phyloP scores from a whole-genome alignment of 2,888 invertebrate genomes.

The Acronicta leporina region DNA sequence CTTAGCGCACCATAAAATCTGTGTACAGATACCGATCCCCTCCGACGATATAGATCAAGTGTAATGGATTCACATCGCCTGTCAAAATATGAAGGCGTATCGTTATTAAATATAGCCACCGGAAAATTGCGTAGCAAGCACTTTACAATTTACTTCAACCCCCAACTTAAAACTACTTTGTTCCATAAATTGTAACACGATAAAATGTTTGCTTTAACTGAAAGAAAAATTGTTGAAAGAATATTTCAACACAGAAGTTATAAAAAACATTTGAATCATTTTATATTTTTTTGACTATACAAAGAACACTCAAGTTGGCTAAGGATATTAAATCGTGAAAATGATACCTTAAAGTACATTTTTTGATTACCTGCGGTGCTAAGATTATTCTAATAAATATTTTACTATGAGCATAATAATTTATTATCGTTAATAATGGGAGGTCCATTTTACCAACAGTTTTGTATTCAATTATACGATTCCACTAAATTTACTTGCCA shows the following conservation, averaged over 20 bases:
- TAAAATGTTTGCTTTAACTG: conserved; percentile 28
- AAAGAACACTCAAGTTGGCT: conserved; percentile 37
- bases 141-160: conserved; percentile 56
- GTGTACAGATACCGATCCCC: conserved; percentile 57
- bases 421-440: conserved; percentile 24
- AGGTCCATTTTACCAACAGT: conserved; percentile 40
- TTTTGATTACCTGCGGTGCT: too few species aligned
- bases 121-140: conserved; percentile 58
- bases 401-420: conserved; percentile 32
- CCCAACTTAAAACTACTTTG: conserved; percentile 23
- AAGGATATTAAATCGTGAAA: conserved; percentile 26
- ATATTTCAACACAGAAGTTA: conserved; percentile 37
- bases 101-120: conserved; percentile 55
- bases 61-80: conserved; percentile 67
- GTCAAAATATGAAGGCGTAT: conserved; percentile 63
- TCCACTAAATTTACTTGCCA: conserved; percentile 77
- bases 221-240: conserved; percentile 40
- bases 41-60: conserved; percentile 54
- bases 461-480: conserved; percentile 66
- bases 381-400: conserved; percentile 13
- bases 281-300: conserved; percentile 38
- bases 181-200: conserved; percentile 24
- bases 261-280: conserved; percentile 42
- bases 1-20: conserved; percentile 72
- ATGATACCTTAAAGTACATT: too few species aligned